Base-by-base conservation (phyloP, 2,113 vertebrate genomes). In the Argyrosomus japonicus region DNA sequence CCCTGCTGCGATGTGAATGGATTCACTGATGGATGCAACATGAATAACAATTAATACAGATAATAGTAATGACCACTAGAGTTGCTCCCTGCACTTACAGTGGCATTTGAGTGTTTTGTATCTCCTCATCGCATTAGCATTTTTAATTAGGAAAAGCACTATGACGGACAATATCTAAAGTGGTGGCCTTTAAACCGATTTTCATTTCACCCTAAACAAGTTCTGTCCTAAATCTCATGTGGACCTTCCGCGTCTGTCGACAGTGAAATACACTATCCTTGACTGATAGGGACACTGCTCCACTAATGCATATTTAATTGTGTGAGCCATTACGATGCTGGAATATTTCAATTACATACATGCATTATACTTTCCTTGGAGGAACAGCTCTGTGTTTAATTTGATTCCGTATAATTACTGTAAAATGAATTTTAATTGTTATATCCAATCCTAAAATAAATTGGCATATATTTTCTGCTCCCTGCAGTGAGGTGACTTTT, bases 261-360 rank as follows among this genome's bases (percentile, higher is more conserved):
- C 67, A 75, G 63, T 91, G 50, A 90, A 87, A 89, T 67, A 32
- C 69, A 79, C 84, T 78, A 27, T 56, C 77, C 76, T 48, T 91
- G 89, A 89, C 86, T 88, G 92, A 93, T 88, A 83, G 85, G 70
- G 76, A 80, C 82, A 68, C 71, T 36, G 67, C 86, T 86, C 83
- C 56, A 9, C 80, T 92, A 94, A 94, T 95, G 88, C 92, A 79
- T 86, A 87, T 94, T 93, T 94, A 93, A 95, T 95, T 84, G 87
- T 68, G 84, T 82, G 82, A 90, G 88, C 90, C 92, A 94, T 93
- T 94, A 93, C 64, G 72, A 91, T 79, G 85, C 87, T 83, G 90
- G 88, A 84, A 89, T 91, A 93, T 94, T 93, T 95, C 91, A 95
- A 94, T 94, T 93, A 93, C 86, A 84, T 77, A 85, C 87, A 86